phyloP scores from a whole-genome alignment of 2,888 invertebrate genomes.

The Rhagium mordax region DNA sequence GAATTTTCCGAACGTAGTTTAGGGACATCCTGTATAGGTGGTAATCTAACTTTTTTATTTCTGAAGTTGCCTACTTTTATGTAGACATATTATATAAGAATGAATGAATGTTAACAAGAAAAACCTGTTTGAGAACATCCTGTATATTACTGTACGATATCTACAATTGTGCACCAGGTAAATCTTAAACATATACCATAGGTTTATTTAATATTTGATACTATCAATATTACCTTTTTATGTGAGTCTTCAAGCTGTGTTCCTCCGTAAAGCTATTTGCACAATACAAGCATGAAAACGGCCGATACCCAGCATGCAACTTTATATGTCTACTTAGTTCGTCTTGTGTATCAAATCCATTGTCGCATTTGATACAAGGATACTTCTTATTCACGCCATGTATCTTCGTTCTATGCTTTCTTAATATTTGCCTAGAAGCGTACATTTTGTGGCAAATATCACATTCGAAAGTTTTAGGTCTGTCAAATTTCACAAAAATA shows the following conservation, averaged over 20 bases:
- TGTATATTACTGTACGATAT: too few species aligned
- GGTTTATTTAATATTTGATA: too few species aligned
- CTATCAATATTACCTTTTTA: constrained; percentile 68
- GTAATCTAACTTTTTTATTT: too few species aligned
- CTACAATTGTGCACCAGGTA: too few species aligned
- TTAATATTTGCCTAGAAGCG: constrained; percentile 62
- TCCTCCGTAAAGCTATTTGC: constrained; percentile 75
- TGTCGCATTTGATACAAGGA: constrained; percentile 73
- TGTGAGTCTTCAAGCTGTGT: constrained; percentile 76
- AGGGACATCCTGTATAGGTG: too few species aligned
- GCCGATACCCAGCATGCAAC: constrained; percentile 74
- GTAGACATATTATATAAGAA: too few species aligned
- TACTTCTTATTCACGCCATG: constrained; percentile 76
- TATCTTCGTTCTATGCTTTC: constrained; percentile 65
- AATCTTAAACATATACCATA: too few species aligned
- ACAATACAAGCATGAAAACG: constrained; percentile 75
- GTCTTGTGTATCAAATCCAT: constrained; percentile 74
- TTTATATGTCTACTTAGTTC: constrained; percentile 75
- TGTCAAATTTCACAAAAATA: constrained; percentile 19
- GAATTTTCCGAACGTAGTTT: too few species aligned
- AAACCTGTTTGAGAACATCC: too few species aligned
- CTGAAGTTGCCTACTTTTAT: too few species aligned
- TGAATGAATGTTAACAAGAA: too few species aligned
- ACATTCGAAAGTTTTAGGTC: constrained; percentile 58
- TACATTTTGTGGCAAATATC: constrained; percentile 65